phyloP scores from a whole-genome alignment of 2,888 invertebrate genomes.

The Amorpha juglandis region DNA sequence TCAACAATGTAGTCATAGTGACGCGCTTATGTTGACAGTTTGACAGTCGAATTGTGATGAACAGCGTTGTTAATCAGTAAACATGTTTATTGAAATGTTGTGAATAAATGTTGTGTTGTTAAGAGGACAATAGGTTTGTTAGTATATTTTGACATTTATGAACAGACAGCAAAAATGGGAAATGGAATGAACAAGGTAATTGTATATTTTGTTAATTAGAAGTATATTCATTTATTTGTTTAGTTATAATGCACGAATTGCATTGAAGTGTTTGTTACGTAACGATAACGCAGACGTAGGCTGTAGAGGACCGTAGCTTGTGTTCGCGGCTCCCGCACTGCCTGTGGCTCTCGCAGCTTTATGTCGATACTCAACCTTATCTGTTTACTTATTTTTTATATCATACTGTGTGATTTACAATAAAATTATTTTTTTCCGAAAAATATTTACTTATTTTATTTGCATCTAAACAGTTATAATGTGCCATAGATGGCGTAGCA shows the following conservation, averaged over 20 bases:
- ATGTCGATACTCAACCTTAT: not conserved
- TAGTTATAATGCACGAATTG: constrained; percentile 37
- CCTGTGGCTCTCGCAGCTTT: constrained; percentile 23
- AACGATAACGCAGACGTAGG: constrained; percentile 52
- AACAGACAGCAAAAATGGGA: constrained; percentile 83
- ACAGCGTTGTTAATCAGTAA: constrained; percentile 52
- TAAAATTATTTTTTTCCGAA: not conserved
- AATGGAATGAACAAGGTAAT: constrained; percentile 96
- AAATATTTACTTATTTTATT: too few species aligned
- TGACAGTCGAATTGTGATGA: constrained; percentile 61
- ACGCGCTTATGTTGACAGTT: constrained; percentile 72
- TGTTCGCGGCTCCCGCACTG: constrained; percentile 45
- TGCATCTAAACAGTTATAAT: too few species aligned
- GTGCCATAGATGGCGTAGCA: too few species aligned
- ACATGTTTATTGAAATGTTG: constrained; percentile 55
- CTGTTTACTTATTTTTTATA: not conserved
- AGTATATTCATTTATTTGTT: constrained; percentile 20
- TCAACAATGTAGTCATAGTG: constrained; percentile 84
- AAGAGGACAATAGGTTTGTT: constrained; percentile 64
- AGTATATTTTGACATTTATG: constrained; percentile 3
- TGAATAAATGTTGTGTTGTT: constrained; percentile 46
- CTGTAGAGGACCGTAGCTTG: constrained; percentile 45
- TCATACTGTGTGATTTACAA: not conserved
- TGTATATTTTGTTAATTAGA: constrained; percentile 34
- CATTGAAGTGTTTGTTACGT: constrained; percentile 56